A percentile compares a stretch with the other conserved stretches of the same genome.
Conservation (phyloP, 1,140 invertebrate species). For the Lepidurus packardi region DNA sequence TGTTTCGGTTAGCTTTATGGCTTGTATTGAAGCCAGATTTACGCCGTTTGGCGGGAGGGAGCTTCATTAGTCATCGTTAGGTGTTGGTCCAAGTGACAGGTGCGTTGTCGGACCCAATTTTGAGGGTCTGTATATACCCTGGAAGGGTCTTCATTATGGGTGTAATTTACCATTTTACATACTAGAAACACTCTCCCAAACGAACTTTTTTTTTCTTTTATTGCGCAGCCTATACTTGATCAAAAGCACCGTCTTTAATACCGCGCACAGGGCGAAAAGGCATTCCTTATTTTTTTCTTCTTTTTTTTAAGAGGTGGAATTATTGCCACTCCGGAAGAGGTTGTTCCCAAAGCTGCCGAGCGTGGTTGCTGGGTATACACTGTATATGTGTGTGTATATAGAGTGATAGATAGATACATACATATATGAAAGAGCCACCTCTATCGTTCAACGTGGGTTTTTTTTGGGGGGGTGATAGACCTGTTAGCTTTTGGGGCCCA, state of each 20-base stretch:
- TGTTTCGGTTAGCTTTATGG: neutral
- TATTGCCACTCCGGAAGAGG: no score
- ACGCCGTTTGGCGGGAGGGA: neutral
- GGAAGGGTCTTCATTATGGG: neutral
- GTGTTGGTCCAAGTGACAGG: conserved; percentile 13
- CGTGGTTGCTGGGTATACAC: neutral
- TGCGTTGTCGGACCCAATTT: neutral
- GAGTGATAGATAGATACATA: no score
- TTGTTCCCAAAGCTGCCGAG: neutral
- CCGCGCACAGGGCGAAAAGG: no score
- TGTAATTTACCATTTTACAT: conserved; percentile 10
- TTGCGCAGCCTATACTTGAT: neutral
- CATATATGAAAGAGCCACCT: neutral
- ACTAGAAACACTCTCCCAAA: neutral
- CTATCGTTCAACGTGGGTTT: neutral
- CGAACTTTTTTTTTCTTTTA: neutral
- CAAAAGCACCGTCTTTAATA: neutral
- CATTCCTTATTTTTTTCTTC: no score
- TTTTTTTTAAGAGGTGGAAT: no score
- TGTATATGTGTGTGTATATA: neutral
- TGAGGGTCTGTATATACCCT: neutral
- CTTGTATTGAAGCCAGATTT: neutral
- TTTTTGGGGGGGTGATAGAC: neutral
- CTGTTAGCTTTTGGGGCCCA: neutral
- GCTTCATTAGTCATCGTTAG: conserved; percentile 21